Base-by-base conservation (phyloP, 2,888 invertebrate species). In the Blera fallax region DNA sequence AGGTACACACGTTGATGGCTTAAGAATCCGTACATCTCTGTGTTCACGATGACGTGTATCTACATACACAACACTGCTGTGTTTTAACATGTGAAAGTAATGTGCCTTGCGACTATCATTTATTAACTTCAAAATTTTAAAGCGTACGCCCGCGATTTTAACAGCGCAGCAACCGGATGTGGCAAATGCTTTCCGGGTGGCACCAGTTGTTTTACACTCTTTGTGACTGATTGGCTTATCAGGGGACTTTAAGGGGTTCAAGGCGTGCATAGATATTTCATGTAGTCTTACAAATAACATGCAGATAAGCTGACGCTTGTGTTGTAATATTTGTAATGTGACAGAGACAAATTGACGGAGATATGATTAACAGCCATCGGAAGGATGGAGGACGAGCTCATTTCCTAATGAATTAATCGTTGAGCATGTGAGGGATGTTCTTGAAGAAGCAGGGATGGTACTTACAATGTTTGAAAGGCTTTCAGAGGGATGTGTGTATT, bases 171-270 rank as follows among this genome's bases (percentile, higher is more conserved):
- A 40, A 8, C 16, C 45, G 56, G 56, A 69, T 70, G 32, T 45
- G 37, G 67, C 67, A 56, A 65, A 70, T 78, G 83, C 72, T 69
- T 72, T 83, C 27, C 65, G 74, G 52, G 40, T 52, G 37, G 64
- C 72, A 62, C 40, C 77, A 62, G 52, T 72, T 83, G 60, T 83
- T 73, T 45, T 52, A 48, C 45, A 72, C 45, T 67, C 72, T 48
- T 73, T 62, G 67, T 84, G 78, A 84, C 83, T 84, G 83, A 80
- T 84, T 84, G 73, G 83, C 83, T 79, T 84, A 84, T 84, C 79
- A 73, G 56, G 18, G 24, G 67, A 54, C 56, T 58, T 70, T 34
- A 76, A 64, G 29, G 60, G 81, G 50, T 78, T 76, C 56, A 24
- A 29, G 64, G 37, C 69, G 54, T 54, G 34, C 48, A 64, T 76